Conservation (phyloP, 1,140 invertebrate genomes). For the Drosophila pallidifrons region DNA sequence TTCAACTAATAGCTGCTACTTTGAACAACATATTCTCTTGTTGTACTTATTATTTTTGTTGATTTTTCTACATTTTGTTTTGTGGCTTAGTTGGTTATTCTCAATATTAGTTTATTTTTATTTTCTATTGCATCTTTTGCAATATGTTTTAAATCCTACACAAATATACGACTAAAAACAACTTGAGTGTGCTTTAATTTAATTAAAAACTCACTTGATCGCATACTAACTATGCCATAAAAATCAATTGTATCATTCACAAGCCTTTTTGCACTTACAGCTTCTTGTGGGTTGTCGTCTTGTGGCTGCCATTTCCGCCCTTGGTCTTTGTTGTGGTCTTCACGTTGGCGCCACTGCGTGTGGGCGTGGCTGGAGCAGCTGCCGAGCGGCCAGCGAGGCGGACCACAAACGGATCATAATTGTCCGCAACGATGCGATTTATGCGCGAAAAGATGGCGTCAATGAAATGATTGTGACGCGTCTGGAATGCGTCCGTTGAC, state of each 20-base stretch:
- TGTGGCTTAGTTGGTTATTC: too few relatives aligned
- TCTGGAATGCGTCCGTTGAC: constrained; percentile 81
- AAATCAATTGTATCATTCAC: too few relatives aligned
- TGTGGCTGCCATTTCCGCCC: constrained; percentile 30
- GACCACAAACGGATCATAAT: constrained; percentile 93
- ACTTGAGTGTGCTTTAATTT: too few relatives aligned
- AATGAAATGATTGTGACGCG: constrained; percentile 90
- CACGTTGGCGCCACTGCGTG: constrained; percentile 11
- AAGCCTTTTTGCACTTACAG: constrained; percentile 70
- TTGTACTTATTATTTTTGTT: too few relatives aligned
- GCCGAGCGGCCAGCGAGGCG: constrained; percentile 88
- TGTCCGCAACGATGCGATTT: constrained; percentile 90
- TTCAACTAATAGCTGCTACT: too few relatives aligned
- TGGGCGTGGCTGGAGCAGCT: constrained; percentile 42
- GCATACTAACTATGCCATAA: too few relatives aligned
- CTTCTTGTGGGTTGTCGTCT: constrained; percentile 67
- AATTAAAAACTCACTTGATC: not conserved
- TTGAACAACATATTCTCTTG: too few relatives aligned
- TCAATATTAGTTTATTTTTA: too few relatives aligned
- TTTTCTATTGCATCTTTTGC: too few relatives aligned
- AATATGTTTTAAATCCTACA: too few relatives aligned
- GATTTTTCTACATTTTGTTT: too few relatives aligned
- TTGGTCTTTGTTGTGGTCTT: constrained; percentile 50
- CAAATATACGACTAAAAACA: too few relatives aligned
- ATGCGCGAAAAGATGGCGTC: constrained; percentile 92